These are phyloP conservation scores for Chrosomus eos DNA, from an alignment of 2,797 vertebrate species.

Conservation along the genomic window DNA sequence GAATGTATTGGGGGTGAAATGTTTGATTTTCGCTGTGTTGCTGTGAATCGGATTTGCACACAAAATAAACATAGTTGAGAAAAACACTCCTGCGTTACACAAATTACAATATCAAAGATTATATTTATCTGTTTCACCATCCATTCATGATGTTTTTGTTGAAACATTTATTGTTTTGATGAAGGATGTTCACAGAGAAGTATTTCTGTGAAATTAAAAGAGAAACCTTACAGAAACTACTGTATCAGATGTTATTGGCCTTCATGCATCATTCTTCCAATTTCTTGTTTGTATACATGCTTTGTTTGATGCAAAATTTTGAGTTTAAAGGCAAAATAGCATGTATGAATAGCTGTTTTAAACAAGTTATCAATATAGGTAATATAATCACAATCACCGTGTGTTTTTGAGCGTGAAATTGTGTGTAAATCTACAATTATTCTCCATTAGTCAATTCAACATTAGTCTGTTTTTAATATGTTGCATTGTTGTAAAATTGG, in stretches of 20 bases:
- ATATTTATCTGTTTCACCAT: neutral
- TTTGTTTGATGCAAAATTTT: neutral
- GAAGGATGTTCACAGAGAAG: neutral
- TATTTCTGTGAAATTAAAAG: neutral
- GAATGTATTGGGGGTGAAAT: constrained; percentile 1
- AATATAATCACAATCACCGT: constrained; percentile 2
- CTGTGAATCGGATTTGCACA: constrained; percentile 37
- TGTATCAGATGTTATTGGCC: neutral
- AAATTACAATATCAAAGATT: neutral
- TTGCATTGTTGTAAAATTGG: neutral
- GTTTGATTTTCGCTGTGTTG: neutral
- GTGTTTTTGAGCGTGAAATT: neutral
- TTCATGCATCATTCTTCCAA: neutral
- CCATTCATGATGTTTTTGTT: neutral
- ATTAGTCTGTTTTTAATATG: neutral
- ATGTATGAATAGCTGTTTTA: constrained; percentile 2
- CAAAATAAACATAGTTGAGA: constrained; percentile 2
- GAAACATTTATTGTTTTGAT: neutral
- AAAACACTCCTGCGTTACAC: neutral
- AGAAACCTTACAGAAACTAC: neutral
- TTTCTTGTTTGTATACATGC: neutral
- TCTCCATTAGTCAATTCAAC: no score
- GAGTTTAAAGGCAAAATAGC: neutral
- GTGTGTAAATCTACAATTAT: neutral
- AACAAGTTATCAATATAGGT: neutral